Conservation (phyloP, 2,888 invertebrate species). For the Choristoneura rosaceana region DNA sequence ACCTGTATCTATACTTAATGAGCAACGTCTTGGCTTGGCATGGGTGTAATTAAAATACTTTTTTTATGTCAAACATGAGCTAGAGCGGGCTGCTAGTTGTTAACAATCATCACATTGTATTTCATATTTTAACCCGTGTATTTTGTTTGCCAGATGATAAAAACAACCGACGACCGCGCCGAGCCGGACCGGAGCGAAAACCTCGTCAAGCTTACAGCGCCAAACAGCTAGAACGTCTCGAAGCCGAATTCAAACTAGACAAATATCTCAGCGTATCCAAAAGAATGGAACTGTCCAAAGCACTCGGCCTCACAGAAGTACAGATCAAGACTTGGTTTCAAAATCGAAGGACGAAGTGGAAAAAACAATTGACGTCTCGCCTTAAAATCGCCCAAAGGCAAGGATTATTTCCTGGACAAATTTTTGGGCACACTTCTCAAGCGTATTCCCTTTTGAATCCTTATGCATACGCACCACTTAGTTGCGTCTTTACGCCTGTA, state of each 20-base stretch:
- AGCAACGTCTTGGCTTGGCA: no score
- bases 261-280: slow-evolving; percentile 98
- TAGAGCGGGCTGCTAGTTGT: no score
- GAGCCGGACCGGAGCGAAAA: slow-evolving; percentile 96
- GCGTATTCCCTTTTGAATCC: slow-evolving; percentile 87
- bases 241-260: slow-evolving; percentile 97
- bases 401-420: slow-evolving; percentile 90
- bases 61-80: no score
- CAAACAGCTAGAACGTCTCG: slow-evolving; percentile 95
- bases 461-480: slow-evolving; percentile 86
- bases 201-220: slow-evolving; percentile 98
- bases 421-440: slow-evolving; percentile 86
- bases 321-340: slow-evolving; percentile 99
- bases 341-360: slow-evolving; percentile 98
- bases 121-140: slow-evolving; percentile 8
- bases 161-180: slow-evolving; percentile 91
- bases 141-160: slow-evolving; percentile 88
- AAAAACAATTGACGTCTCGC: slow-evolving; percentile 96
- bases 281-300: slow-evolving; percentile 96
- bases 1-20: no score
- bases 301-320: slow-evolving; percentile 95
- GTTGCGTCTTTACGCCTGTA: slow-evolving; percentile 86
- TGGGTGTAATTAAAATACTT: no score
- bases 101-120: not conserved
- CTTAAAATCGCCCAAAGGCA: slow-evolving; percentile 95